These are phyloP conservation scores for Brotula barbata DNA, from an alignment of 2,797 vertebrate genomes.

Conservation along the genomic window DNA sequence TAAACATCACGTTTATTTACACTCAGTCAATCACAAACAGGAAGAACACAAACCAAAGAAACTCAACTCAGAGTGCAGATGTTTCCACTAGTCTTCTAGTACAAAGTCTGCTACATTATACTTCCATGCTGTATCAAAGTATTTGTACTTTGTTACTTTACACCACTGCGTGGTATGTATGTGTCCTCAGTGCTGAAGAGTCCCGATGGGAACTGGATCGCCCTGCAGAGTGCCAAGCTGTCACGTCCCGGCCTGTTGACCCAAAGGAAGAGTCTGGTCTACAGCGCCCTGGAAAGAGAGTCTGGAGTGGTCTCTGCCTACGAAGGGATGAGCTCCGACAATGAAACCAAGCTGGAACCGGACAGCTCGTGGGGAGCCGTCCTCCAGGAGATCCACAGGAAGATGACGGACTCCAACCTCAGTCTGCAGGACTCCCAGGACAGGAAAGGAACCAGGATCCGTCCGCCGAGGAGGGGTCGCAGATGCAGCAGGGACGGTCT, in stretches of 20 bases:
- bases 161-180: no score
- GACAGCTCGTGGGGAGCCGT: constrained; percentile 75
- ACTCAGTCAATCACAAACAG: no score
- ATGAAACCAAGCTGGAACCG: constrained; percentile 81
- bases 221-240: constrained; percentile 82
- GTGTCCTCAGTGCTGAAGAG: constrained; percentile 86
- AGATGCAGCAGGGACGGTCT: constrained; percentile 23
- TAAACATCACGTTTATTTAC: no score
- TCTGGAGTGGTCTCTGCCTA: constrained; percentile 87
- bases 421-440: constrained; percentile 53
- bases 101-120: no score
- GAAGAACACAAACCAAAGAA: no score
- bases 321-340: constrained; percentile 87
- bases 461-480: not conserved
- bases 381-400: constrained; percentile 70
- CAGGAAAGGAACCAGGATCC: constrained; percentile 10
- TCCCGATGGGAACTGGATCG: constrained; percentile 95
- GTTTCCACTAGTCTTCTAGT: no score
- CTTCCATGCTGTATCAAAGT: no score
- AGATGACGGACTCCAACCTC: constrained; percentile 56
- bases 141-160: no score
- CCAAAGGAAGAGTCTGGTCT: constrained; percentile 87
- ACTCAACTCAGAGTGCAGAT: no score
- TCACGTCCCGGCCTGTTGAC: constrained; percentile 84
- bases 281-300: constrained; percentile 86